These are phyloP conservation scores for Malurus splendens DNA, from an alignment of 2,797 vertebrate species.

Conservation along the genomic window DNA sequence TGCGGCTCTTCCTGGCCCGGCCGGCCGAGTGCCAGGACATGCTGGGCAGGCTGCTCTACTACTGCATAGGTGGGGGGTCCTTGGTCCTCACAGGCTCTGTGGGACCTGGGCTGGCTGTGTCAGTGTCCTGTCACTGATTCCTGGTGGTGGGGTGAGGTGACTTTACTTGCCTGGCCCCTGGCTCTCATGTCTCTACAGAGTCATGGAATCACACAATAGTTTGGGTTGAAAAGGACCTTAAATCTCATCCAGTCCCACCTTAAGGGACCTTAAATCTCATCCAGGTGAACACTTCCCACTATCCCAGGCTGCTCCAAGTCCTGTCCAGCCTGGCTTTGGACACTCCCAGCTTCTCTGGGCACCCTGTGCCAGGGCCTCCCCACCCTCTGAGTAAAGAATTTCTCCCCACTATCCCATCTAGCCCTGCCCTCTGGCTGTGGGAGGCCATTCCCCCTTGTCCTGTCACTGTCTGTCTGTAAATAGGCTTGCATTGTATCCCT, in stretches of 20 bases:
- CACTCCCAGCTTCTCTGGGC: background rate
- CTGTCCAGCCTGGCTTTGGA: fast-evolving
- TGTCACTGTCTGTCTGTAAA: background rate
- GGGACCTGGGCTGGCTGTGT: conserved; percentile 80
- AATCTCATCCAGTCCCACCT: background rate
- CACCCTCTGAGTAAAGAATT: background rate
- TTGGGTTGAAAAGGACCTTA: background rate
- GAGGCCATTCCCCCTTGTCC: background rate
- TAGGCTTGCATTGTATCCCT: background rate
- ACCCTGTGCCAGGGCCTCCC: background rate
- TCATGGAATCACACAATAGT: background rate
- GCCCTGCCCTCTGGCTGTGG: background rate
- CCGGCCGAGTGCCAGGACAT: conserved; percentile 93
- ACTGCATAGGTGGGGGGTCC: conserved; percentile 82
- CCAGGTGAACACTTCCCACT: background rate
- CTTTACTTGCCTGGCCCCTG: background rate
- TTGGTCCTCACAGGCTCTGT: conserved; percentile 73
- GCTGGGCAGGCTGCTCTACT: conserved; percentile 86
- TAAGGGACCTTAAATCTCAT: background rate
- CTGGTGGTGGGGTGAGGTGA: conserved; percentile 72
- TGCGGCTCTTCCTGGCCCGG: conserved; percentile 84
- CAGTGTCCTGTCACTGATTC: conserved; percentile 73
- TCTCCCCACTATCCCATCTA: background rate
- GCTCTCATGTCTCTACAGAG: background rate
- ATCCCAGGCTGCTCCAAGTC: background rate